These are phyloP conservation scores for Caranx ignobilis DNA, from an alignment of 2,113 vertebrate species.

Conservation along the genomic window DNA sequence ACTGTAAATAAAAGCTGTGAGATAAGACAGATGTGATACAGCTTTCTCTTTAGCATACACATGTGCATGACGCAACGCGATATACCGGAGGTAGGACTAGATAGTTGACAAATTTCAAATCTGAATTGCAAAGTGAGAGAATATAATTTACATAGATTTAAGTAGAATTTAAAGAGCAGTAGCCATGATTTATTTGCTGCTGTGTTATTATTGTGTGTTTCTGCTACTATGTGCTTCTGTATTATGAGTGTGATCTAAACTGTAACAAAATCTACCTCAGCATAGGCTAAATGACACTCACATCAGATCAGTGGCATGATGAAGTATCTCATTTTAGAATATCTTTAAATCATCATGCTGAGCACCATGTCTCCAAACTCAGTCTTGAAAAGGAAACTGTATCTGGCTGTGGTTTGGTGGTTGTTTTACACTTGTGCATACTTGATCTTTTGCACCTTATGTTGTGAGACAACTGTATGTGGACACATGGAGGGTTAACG, in stretches of 20 bases:
- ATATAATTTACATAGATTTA: slow-evolving; percentile 4
- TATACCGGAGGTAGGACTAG: not conserved
- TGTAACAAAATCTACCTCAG: not conserved
- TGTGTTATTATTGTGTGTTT: not conserved
- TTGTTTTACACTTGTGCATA: not conserved
- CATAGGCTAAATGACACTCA: not conserved
- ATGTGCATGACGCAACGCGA: slow-evolving; percentile 7
- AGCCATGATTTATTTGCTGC: not conserved
- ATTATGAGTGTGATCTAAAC: not conserved
- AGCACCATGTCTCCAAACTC: not conserved
- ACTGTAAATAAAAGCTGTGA: slow-evolving; percentile 44
- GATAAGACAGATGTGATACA: slow-evolving; percentile 21
- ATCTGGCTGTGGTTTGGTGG: not conserved
- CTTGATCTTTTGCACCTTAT: slow-evolving; percentile 23
- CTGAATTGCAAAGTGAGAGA: not conserved
- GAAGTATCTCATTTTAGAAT: not conserved
- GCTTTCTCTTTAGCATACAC: slow-evolving; percentile 2
- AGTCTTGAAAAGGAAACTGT: not conserved
- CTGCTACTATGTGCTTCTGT: not conserved
- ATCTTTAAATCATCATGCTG: not conserved
- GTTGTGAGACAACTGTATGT: slow-evolving; percentile 7
- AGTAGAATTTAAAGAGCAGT: slow-evolving; percentile 7
- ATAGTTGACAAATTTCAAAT: not conserved
- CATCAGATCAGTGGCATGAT: not conserved
- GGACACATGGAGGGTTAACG: slow-evolving; percentile 13